Percentiles rank a stretch among this genome's conserved stretches.
Conservation (phyloP, 37 sponge, comb jelly and placozoan genomes). For the Tethya wilhelma region DNA sequence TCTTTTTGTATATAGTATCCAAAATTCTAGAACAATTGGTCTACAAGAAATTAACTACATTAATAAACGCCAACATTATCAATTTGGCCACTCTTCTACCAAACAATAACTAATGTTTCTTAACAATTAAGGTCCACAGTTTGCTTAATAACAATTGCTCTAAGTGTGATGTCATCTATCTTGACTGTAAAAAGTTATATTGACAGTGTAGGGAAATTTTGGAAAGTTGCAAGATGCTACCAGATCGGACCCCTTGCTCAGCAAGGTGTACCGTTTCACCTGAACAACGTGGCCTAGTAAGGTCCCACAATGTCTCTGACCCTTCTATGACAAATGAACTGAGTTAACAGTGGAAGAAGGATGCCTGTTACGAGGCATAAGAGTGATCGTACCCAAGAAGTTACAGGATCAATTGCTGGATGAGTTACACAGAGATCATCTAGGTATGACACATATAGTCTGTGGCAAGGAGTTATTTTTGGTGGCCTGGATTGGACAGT, state of each 20-base stretch:
- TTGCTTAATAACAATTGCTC: no score
- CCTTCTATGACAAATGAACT: not conserved
- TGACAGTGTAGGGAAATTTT: no score
- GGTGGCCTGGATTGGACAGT: slow-evolving; percentile 43
- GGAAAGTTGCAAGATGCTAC: not conserved
- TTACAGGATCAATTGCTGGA: not conserved
- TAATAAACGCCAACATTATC: no score
- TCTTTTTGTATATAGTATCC: no score
- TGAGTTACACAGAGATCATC: slow-evolving; percentile 2
- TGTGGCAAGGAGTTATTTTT: slow-evolving; percentile 26
- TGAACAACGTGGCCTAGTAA: slow-evolving; percentile 45
- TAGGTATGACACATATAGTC: slow-evolving; percentile 6
- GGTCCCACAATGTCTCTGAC: not conserved
- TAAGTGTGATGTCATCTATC: no score
- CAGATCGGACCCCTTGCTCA: slow-evolving; percentile 15
- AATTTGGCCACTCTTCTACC: no score
- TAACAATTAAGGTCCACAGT: no score
- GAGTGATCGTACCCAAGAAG: not conserved
- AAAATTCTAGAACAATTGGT: no score
- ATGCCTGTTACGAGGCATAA: not conserved
- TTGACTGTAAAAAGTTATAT: no score
- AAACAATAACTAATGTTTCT: no score
- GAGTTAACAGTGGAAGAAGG: slow-evolving; percentile 14
- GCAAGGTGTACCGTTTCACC: slow-evolving; percentile 44
- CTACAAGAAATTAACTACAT: no score